A percentile compares a stretch with the other conserved stretches of the same genome.
phyloP scores from a whole-genome alignment of 1,140 invertebrate species.

The Oryctes rhinoceros region DNA sequence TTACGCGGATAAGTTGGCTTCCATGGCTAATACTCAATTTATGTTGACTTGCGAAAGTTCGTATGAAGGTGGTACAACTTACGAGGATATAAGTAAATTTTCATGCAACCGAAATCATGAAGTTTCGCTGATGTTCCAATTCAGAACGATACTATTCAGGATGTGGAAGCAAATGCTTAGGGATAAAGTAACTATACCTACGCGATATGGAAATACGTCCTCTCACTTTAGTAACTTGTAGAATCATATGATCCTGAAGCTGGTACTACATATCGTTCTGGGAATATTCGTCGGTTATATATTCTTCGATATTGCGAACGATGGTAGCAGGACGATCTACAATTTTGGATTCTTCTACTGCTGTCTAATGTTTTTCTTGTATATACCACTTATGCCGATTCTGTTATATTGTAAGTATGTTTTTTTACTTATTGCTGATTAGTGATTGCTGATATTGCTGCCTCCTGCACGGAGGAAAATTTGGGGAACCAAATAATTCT shows the following conservation, averaged over 20 bases:
- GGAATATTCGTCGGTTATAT: constrained; percentile 74
- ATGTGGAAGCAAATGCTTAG: constrained; percentile 78
- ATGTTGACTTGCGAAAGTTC: background rate
- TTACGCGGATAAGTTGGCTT: constrained; percentile 63
- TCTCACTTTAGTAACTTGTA: constrained; percentile 61
- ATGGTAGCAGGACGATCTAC: constrained; percentile 81
- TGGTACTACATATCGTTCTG: constrained; percentile 73
- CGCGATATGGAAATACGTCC: constrained; percentile 22
- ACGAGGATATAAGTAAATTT: constrained; percentile 27
- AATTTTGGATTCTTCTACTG: constrained; percentile 85
- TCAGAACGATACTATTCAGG: constrained; percentile 69
- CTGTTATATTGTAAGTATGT: constrained; percentile 76
- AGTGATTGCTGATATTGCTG: too few species aligned
- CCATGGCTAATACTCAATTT: constrained; percentile 11
- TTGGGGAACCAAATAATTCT: too few species aligned
- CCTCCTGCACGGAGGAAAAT: too few species aligned
- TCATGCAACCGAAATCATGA: constrained; percentile 42
- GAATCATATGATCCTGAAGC: constrained; percentile 75
- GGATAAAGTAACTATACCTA: constrained; percentile 67
- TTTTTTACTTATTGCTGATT: too few species aligned
- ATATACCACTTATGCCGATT: constrained; percentile 81
- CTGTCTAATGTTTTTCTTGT: constrained; percentile 78
- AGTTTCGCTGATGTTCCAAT: constrained; percentile 64
- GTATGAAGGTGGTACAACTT: background rate
- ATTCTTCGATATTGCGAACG: constrained; percentile 76